Conservation (phyloP, 2,888 invertebrate genomes). For the Pherbina coryleti region DNA sequence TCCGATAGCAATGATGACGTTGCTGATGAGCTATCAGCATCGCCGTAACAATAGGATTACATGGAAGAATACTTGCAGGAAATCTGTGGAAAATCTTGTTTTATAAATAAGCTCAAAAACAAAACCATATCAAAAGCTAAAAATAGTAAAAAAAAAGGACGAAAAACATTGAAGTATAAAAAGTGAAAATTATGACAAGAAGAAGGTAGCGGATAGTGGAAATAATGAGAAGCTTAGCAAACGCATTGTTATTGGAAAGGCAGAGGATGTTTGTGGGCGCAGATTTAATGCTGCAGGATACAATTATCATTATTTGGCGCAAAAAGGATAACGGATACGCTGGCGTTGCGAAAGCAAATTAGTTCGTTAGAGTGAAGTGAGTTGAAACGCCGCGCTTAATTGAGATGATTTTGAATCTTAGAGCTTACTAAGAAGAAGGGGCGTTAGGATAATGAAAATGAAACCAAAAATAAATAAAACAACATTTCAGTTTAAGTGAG, state of each 20-base stretch:
- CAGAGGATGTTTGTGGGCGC: too few relatives aligned
- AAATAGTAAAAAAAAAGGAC: not conserved
- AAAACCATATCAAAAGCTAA: too few relatives aligned
- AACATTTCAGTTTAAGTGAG: too few relatives aligned
- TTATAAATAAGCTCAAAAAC: not conserved
- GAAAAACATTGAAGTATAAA: not conserved
- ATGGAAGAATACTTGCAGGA: not conserved
- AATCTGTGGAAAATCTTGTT: constrained; percentile 3
- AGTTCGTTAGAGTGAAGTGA: too few relatives aligned
- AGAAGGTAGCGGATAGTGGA: not conserved
- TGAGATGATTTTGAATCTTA: too few relatives aligned
- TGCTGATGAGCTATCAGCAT: not conserved
- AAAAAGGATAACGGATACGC: not conserved
- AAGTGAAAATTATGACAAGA: constrained; percentile 1
- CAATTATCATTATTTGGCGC: not conserved
- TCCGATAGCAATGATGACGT: not conserved
- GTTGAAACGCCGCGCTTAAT: too few relatives aligned
- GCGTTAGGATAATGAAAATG: too few relatives aligned
- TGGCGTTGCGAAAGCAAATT: too few relatives aligned
- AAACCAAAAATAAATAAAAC: too few relatives aligned
- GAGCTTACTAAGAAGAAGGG: too few relatives aligned
- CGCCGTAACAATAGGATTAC: constrained; percentile 9
- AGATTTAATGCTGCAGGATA: not conserved
- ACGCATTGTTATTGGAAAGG: too few relatives aligned
- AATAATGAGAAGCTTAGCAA: not conserved